These are phyloP conservation scores for Spinibarbus caldwelli DNA, from an alignment of 2,797 vertebrate genomes.

Conservation along the genomic window DNA sequence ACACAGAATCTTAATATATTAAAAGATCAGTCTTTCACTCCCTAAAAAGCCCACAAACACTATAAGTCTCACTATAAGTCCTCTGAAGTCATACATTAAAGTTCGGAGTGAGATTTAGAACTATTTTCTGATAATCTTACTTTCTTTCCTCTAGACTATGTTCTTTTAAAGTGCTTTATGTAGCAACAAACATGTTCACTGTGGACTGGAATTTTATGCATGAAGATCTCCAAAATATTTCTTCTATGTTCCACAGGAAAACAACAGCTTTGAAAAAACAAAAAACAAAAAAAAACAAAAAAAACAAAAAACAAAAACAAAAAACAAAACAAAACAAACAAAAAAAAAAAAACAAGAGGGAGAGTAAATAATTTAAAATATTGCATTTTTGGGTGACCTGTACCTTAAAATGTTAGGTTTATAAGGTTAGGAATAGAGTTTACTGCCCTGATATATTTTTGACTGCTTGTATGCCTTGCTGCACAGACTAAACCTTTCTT, in stretches of 20 bases:
- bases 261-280: neutral
- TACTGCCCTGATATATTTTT: conserved; percentile 7
- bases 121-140: neutral
- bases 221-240: neutral
- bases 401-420: neutral
- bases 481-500: neutral
- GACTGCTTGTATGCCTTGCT: neutral
- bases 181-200: neutral
- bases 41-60: neutral
- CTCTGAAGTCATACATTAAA: neutral
- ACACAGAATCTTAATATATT: neutral
- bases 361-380: neutral
- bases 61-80: neutral
- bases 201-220: neutral
- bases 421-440: neutral
- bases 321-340: no score
- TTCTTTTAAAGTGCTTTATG: neutral
- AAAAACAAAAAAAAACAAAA: no score
- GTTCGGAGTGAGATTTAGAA: neutral
- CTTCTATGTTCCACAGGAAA: neutral
- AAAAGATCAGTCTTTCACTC: neutral
- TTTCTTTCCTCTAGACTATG: neutral
- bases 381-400: neutral
- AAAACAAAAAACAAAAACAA: no score
- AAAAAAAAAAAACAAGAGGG: neutral